phyloP scores from a whole-genome alignment of 2,888 invertebrate species.

The Diadromus collaris region DNA sequence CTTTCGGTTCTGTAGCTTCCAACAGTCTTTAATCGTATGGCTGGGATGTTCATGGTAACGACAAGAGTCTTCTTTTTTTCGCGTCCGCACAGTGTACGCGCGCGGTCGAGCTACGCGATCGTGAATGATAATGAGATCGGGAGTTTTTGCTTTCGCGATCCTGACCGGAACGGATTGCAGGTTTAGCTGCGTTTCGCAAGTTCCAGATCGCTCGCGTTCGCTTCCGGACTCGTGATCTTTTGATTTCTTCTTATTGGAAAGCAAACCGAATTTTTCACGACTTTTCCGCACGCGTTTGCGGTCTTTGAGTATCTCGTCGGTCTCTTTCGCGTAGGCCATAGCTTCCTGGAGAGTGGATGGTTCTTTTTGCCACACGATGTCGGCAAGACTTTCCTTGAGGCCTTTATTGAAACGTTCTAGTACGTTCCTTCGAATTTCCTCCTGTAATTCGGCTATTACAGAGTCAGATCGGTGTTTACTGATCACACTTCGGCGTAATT shows the following conservation, averaged over 20 bases:
- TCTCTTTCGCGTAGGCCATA: slow-evolving; percentile 8
- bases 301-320: neutral
- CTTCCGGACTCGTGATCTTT: neutral
- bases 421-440: neutral
- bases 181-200: neutral
- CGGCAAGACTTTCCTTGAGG: neutral
- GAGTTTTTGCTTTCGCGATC: neutral
- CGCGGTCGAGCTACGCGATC: neutral
- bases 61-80: neutral
- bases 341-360: neutral
- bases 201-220: no score
- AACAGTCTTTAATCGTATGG: neutral
- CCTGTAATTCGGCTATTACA: neutral
- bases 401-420: slow-evolving; percentile 14
- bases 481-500: neutral
- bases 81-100: slow-evolving; percentile 3
- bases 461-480: no score
- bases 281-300: neutral
- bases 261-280: slow-evolving; percentile 3
- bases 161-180: neutral
- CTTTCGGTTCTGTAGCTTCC: neutral
- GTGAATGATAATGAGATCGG: neutral
- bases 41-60: neutral
- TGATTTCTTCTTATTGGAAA: no score
- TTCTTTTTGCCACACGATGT: slow-evolving; percentile 1